Evolutionary conservation across 2,888 invertebrate genomes (phyloP).

Genomic region (Drosophila koepferae): DNA sequence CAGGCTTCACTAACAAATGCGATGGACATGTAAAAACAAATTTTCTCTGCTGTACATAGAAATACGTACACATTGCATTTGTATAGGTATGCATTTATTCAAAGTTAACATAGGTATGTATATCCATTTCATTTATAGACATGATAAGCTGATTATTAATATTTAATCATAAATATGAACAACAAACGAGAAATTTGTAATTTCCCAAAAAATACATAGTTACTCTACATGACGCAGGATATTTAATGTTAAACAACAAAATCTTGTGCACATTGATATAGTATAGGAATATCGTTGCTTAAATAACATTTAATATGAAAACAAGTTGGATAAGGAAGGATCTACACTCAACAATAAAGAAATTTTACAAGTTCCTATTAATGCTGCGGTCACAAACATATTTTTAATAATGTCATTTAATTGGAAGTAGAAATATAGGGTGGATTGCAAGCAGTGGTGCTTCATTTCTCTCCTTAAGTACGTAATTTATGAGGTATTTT

Average conservation of each 20-base stretch:
- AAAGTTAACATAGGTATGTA: constrained; percentile 43
- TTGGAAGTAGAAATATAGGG: constrained; percentile 38
- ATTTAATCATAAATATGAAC: constrained; percentile 53
- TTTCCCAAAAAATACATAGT: constrained; percentile 49
- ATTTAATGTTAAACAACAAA: constrained; percentile 35
- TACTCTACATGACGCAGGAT: constrained; percentile 28
- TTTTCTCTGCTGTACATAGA: constrained; percentile 28
- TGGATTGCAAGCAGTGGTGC: constrained; percentile 26
- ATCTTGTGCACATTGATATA: constrained; percentile 47
- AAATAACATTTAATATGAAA: constrained; percentile 31
- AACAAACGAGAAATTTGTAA: constrained; percentile 64
- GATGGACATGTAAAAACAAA: constrained; percentile 47
- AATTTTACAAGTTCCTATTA: constrained; percentile 40
- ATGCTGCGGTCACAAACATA: constrained; percentile 32
- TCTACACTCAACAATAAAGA: constrained; percentile 40
- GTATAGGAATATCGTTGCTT: constrained; percentile 23
- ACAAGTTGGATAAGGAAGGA: constrained; percentile 9
- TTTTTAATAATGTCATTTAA: constrained; percentile 23
- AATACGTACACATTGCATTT: constrained; percentile 20
- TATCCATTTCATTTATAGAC: constrained; percentile 24
- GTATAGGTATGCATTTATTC: constrained; percentile 23
- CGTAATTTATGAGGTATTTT: constrained; percentile 63
- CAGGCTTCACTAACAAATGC: constrained; percentile 54
- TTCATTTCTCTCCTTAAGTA: constrained; percentile 61
- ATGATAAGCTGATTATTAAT: constrained; percentile 60